Conservation (phyloP, 1,140 invertebrate genomes). For the Pseudomyrmex concolor region DNA sequence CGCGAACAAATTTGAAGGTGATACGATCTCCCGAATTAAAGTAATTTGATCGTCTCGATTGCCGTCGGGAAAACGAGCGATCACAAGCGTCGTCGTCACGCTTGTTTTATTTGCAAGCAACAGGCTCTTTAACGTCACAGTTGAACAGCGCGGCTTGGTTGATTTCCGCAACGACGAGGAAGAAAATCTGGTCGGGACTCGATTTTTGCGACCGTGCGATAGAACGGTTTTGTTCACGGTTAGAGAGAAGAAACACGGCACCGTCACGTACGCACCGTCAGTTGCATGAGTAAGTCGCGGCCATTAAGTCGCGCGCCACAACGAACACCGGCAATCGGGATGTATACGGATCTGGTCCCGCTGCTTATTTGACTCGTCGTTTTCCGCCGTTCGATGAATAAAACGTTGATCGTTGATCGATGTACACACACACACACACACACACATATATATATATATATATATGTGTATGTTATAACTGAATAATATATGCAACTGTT, state of each 20-base stretch:
- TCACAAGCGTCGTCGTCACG: background rate
- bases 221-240: slow-evolving; percentile 42
- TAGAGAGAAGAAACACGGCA: slow-evolving; percentile 16
- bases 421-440: background rate
- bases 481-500: background rate
- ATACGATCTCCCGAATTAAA: too few relatives aligned
- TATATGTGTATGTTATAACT: background rate
- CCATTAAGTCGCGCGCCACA: slow-evolving; percentile 45
- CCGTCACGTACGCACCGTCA: slow-evolving; percentile 59
- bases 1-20: background rate
- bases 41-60: too few relatives aligned
- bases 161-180: slow-evolving; percentile 17
- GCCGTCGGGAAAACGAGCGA: background rate
- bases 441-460: background rate
- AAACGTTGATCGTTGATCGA: slow-evolving; percentile 4
- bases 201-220: slow-evolving; percentile 34
- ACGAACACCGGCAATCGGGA: slow-evolving; percentile 3
- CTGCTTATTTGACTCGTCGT: background rate
- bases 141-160: background rate
- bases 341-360: slow-evolving; percentile 24
- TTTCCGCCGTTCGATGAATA: slow-evolving; percentile 36
- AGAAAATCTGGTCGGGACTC: slow-evolving; percentile 36
- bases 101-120: background rate
- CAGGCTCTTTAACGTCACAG: slow-evolving; percentile 1
- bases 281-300: slow-evolving; percentile 58